Evolutionary conservation across 1,140 invertebrate species (phyloP).

Genomic region (Macrobrachium nipponense): DNA sequence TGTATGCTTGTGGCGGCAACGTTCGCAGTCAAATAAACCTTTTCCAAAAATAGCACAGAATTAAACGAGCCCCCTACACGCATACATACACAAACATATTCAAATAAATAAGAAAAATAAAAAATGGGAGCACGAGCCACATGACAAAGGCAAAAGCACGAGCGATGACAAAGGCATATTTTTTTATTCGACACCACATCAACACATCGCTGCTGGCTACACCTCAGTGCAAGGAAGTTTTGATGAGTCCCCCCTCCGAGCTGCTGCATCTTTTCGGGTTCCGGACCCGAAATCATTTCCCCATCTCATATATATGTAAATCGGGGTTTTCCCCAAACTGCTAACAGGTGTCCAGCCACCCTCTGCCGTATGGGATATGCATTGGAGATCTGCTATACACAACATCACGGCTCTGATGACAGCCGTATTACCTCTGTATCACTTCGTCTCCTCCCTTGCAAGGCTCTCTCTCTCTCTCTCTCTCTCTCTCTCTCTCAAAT

Average conservation of each 20-base stretch:
- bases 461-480: conserved; percentile 12
- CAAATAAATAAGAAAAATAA: background rate
- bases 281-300: too few relatives aligned
- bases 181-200: background rate
- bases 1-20: too few relatives aligned
- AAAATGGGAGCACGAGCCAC: background rate
- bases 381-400: too few relatives aligned
- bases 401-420: too few relatives aligned
- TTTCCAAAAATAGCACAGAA: background rate
- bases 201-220: conserved; percentile 6
- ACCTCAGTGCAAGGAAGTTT: background rate
- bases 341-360: too few relatives aligned
- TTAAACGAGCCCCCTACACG: background rate
- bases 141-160: background rate
- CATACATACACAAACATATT: background rate
- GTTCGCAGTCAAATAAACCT: background rate
- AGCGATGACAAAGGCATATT: background rate
- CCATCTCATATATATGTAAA: too few relatives aligned
- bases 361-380: too few relatives aligned
- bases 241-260: too few relatives aligned
- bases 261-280: too few relatives aligned
- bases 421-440: background rate
- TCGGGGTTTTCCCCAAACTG: too few relatives aligned
- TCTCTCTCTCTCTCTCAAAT: background rate
- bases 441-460: background rate